Evolutionary conservation across 2,888 invertebrate species (phyloP), one percentile per base, ranked within the genome.

Genomic region (Griposia aprilina): DNA sequence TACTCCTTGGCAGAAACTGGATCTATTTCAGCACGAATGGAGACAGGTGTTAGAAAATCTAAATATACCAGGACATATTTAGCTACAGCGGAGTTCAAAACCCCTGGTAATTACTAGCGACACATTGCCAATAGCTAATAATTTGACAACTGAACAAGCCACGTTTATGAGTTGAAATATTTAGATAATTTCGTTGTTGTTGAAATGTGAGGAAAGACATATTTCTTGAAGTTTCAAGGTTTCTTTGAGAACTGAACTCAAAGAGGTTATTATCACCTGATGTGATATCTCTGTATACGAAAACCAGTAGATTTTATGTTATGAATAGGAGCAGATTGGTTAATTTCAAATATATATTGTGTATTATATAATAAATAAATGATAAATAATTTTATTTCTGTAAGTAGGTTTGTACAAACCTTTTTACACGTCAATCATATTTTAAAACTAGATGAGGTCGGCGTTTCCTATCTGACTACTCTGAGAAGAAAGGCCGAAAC

Each of bases 21-120:
- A 86, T 87, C 82, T 87, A 88, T 82, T 88, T 87, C 76, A 66
- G 83, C 76, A 77, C 75, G 20, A 36, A 76, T 52, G 76, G 81
- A 76, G 87, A 87, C 91, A 92, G 92, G 91, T 93, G 92, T 86
- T 81, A 81, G 72, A 63, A 73, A 55, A 36, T 89, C 91, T 91
- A 91, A 90, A 90, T 90, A 83, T 88, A 90, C n/a, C 52, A 30
- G 36, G 62, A 71, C 85, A 66, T 63, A 70, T 83, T 84, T 76
- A 85, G 87, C 67, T 26, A 59, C 60, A 57, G 68, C 45, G 48
- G 68, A 81, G 92, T 91, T 92, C 92, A 88, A 91, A 90, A 91
- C 90, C 92, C 86, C 82, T 78, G 75, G 84, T 89, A 88, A 91
- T 90, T 88, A 88, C 82, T 76, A 73, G 74, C 79, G 84, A 84